These are phyloP conservation scores for Drosophila nebulosa DNA, from an alignment of 1,140 invertebrate species.

Conservation along the genomic window DNA sequence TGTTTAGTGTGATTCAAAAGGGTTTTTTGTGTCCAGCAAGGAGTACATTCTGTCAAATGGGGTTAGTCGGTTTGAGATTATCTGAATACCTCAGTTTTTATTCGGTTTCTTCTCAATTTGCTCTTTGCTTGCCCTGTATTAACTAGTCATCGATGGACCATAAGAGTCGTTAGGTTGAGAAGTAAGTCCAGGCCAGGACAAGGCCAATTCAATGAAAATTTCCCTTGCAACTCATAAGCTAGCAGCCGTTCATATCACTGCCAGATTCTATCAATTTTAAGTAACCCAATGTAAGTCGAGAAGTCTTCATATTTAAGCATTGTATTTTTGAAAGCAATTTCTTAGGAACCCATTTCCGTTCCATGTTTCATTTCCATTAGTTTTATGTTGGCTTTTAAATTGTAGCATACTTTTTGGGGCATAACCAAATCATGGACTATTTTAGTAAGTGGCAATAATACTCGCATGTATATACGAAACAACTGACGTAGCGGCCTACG, in stretches of 20 bases:
- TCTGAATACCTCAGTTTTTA: too few relatives aligned
- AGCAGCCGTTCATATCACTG: too few relatives aligned
- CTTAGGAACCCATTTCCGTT: neutral
- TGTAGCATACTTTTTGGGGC: neutral
- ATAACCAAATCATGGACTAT: neutral
- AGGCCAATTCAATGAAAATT: too few relatives aligned
- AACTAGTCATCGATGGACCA: too few relatives aligned
- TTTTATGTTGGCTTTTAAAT: neutral
- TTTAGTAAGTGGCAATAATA: neutral
- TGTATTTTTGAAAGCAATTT: neutral
- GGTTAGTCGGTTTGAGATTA: too few relatives aligned
- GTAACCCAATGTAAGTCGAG: neutral
- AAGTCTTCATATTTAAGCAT: neutral
- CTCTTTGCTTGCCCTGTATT: too few relatives aligned
- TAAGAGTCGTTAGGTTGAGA: too few relatives aligned
- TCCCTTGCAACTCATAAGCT: too few relatives aligned
- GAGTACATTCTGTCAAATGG: too few relatives aligned
- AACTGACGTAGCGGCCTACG: conserved; percentile 6
- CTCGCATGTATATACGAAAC: conserved; percentile 2
- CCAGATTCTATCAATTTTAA: neutral
- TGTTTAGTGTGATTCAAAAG: neutral
- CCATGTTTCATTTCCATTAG: neutral
- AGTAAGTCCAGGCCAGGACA: too few relatives aligned
- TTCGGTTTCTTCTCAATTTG: too few relatives aligned
- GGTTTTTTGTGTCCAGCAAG: neutral